Evolutionary conservation across 2,888 invertebrate species (phyloP), one percentile per base, ranked within the genome.

Genomic region (Xylocampa areola): DNA sequence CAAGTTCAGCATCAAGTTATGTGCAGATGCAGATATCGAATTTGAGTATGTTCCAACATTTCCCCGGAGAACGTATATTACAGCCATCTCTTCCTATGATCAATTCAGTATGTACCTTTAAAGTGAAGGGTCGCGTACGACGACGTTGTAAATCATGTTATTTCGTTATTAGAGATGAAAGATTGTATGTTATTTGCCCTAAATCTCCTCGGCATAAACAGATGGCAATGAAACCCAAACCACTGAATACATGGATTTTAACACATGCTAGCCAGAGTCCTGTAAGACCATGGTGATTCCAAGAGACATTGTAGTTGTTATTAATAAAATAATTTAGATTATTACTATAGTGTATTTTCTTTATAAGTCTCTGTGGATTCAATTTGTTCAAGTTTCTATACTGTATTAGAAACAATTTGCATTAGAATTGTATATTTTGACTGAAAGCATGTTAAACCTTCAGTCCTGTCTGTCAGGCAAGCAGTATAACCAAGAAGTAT

Each of bases 201-300:
- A 96, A 96, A 21, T 95, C 95, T 80, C 96, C 96, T 16, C 95
- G 97, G 29, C 98, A 98, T 82, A 98, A 98, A 81, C 97, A 97
- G 88, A 96, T 96, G 95, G 89, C 95, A 11, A 96, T 96, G 94
- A 94, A 95, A 54, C 94, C 95, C 54, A 95, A 95, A 67, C 96
- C 95, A 8, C 95, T 95, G 64, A 96, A 96, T 73, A 96, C 96
- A 13, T 97, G 96, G 96, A 96, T 97, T 54, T 81, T 98, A 54
- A 96, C 97, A 0, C 96, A 96, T 84, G 97, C 96, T 2, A 96
- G 96, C 14, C 97, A 97, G 84, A 95, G 95, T 48, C 85, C 76
- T 64, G 75, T 87, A 11, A 85, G 94, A 64, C 89, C 90, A 21
- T 94, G 94, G 94, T 94, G 76, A 78, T 48, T 21, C 41, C 35